Evolutionary conservation across 2,888 invertebrate species (phyloP), one percentile per base, ranked within the genome.

Genomic region (Seira ritae): DNA sequence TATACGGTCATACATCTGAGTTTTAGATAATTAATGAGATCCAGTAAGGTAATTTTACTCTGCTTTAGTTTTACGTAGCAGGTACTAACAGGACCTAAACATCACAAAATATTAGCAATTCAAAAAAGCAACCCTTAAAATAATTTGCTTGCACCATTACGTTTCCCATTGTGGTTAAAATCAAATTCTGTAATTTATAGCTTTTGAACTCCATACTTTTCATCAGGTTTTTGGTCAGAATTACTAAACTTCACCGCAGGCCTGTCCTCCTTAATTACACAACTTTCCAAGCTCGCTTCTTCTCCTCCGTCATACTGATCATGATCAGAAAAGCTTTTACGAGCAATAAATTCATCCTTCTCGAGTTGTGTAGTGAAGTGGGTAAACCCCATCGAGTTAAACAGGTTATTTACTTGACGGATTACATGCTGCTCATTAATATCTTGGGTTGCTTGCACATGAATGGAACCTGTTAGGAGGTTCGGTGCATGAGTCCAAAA

Each of bases 331-430:
- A 80, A 76, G 68, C 84, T 87, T 66, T 83, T 84, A 2, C 83
- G 79, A 0, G 86, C 77, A 20, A 87, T 84, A 50, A 87, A 87
- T 62, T 84, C 85, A 65, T 87, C 86, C 50, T 87, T 87, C 62
- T 87, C 87, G 1, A 87, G 75, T 55, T 87, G 87, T 0, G 85
- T 86, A 74, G 86, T 86, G 78, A 87, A 87, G 79, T 87, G 87
- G 67, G 84, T 86, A 24, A 87, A 87, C 12, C 87, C 87, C 15
- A 87, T 82, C 0, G 84, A 80, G 2, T 78, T 73, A 67, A 87
- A 87, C 8, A 87, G 60, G 20, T 83, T 80, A 67, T 85, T 87
- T 17, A 87, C 86, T 75, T 86, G 85, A 6, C 87, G 84, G 37
- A 86, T 85, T 10, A 86, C 79, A 15, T 85, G 80, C 62, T 87